Evolutionary conservation across 1,140 invertebrate species (phyloP), one percentile per base, ranked within the genome.

Genomic region (Saccostrea echinata): DNA sequence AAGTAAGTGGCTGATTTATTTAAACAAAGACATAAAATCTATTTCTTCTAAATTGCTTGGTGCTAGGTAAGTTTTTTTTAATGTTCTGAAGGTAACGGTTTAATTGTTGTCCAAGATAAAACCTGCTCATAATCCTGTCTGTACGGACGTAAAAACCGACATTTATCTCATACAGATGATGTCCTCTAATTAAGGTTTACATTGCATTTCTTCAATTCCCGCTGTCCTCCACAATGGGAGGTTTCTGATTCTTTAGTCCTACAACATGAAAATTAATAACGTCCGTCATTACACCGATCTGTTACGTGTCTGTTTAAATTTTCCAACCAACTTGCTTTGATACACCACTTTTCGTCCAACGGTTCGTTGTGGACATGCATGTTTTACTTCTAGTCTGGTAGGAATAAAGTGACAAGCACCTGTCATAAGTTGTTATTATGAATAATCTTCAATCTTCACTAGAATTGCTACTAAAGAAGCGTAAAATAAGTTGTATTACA

Each of bases 101-200:
- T 71, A 71, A 71, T 71, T 71, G 68, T 57, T 71, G 68, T 71
- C 27, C 16, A n/a, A 27, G 68, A 71, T 71, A 71, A 27, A 71
- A 71, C 24, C 68, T 71, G 68, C 68, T 12, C 68, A 27, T 71
- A 71, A 71, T 71, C 24, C 68, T 71, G 68, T 71, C 68, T 33
- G 6, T 33, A 1, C 68, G 27, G 27, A 71, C 68, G 68, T 71
- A 71, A 71, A 71, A 33, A 16, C 68, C 68, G 68, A 71, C 68
- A 76, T 76, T 33, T 76, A 76, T 76, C 68, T 33, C 16, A 33
- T 76, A 76, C 68, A 76, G 30, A 76, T 76, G 68, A 76, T 76
- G 68, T 30, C 68, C 27, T 76, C 68, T 76, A 76, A 76, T 76
- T 76, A 76, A 76, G 27, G 68, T 76, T 76, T 76, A 76, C 68